Evolutionary conservation across 2,797 vertebrate species (phyloP).

Genomic region (Anabacerthia variegaticeps): DNA sequence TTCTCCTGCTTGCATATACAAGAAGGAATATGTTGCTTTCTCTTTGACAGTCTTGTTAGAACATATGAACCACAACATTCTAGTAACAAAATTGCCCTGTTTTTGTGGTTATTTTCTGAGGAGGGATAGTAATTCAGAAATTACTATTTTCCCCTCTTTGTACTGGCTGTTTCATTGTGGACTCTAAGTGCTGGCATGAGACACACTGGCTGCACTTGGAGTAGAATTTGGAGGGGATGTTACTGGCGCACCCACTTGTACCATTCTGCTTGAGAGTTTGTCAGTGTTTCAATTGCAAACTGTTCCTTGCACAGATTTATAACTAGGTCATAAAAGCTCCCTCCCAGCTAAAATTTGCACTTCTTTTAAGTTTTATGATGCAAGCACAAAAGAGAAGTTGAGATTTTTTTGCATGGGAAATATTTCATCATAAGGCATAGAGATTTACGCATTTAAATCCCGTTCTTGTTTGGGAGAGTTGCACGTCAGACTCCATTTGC

Average conservation of each 20-base stretch:
- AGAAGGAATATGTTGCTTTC: not conserved
- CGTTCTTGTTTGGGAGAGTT: not conserved
- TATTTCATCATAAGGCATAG: constrained; percentile 36
- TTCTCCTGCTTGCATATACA: not conserved
- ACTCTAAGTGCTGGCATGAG: not conserved
- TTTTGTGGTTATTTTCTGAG: constrained; percentile 53
- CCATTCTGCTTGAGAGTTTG: constrained; percentile 33
- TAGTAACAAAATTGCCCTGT: constrained; percentile 18
- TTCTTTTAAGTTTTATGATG: constrained; percentile 67
- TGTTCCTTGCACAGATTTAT: constrained; percentile 58
- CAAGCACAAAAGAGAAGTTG: constrained; percentile 19
- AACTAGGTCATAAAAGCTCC: constrained; percentile 52
- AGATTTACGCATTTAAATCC: not conserved
- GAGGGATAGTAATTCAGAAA: constrained; percentile 42
- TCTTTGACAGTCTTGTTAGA: constrained; percentile 28
- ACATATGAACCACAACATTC: constrained; percentile 10
- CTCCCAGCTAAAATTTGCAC: constrained; percentile 54
- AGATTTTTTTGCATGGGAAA: constrained; percentile 12
- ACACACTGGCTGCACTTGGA: not conserved
- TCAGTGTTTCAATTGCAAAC: constrained; percentile 42
- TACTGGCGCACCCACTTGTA: not conserved
- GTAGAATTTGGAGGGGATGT: constrained; percentile 44
- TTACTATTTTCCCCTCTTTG: constrained; percentile 44
- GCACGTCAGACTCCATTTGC: not conserved
- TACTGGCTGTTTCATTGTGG: constrained; percentile 20